A percentile compares a stretch with the other conserved stretches of the same genome.
Conservation (phyloP, 2,888 invertebrate genomes). For the Bruchidius siliquastri region DNA sequence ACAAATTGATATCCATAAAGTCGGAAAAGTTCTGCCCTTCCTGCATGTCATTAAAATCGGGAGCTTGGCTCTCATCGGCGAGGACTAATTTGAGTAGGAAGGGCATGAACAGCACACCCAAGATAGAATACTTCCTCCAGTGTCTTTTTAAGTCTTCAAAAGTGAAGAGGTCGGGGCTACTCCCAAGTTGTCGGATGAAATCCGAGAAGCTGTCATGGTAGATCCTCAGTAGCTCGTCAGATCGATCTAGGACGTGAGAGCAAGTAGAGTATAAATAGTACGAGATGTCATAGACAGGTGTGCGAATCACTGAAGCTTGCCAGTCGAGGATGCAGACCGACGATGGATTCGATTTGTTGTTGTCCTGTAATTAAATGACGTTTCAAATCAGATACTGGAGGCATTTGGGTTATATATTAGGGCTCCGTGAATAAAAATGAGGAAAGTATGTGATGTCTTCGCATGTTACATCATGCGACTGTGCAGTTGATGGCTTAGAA, state of each 20-base stretch:
- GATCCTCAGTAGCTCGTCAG: background rate
- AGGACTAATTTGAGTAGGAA: background rate
- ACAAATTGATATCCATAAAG: background rate
- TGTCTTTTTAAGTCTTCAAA: background rate
- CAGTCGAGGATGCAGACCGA: background rate
- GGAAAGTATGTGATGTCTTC: too few species aligned
- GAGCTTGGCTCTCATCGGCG: background rate
- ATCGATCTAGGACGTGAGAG: background rate
- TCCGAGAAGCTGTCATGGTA: slow-evolving; percentile 1
- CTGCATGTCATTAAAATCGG: background rate
- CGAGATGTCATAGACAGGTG: slow-evolving; percentile 1
- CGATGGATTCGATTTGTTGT: background rate
- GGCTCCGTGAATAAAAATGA: too few species aligned
- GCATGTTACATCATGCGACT: too few species aligned
- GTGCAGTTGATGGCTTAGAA: too few species aligned
- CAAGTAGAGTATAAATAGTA: background rate
- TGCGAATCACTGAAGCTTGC: background rate
- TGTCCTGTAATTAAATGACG: background rate
- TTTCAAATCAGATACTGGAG: too few species aligned
- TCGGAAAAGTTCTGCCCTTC: background rate
- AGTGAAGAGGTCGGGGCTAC: background rate
- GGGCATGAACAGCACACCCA: background rate
- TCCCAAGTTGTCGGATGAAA: background rate
- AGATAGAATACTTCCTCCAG: background rate
- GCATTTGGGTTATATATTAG: too few species aligned